Evolutionary conservation across 2,797 vertebrate genomes (phyloP).

Genomic region (Amazona ochrocephala): DNA sequence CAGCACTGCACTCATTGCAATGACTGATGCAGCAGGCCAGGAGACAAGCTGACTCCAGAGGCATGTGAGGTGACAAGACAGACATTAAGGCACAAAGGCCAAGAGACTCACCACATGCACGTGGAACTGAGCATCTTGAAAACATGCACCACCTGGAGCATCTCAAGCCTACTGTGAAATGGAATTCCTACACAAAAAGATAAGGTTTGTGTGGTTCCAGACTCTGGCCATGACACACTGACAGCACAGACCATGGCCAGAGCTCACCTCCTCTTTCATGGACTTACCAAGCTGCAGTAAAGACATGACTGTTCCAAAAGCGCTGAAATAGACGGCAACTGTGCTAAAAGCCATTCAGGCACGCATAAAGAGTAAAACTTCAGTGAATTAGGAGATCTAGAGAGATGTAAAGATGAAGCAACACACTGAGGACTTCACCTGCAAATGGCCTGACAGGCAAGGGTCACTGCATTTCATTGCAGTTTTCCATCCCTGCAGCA

Average conservation of each 20-base stretch:
- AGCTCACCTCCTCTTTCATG: not conserved
- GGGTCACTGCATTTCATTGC: not conserved
- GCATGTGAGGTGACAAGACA: fast-evolving
- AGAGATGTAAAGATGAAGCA: not conserved
- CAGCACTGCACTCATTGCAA: not conserved
- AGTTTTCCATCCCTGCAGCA: not conserved
- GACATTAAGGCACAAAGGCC: not conserved
- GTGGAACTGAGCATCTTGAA: not conserved
- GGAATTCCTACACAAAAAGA: not conserved
- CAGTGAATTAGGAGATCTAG: not conserved
- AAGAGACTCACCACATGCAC: not conserved
- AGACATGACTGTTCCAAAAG: not conserved
- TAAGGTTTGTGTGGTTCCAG: not conserved
- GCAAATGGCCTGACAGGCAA: not conserved
- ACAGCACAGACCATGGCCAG: not conserved
- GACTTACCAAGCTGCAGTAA: not conserved
- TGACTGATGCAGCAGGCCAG: not conserved
- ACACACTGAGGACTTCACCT: not conserved
- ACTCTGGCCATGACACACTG: not conserved
- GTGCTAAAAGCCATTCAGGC: not conserved
- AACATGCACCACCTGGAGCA: not conserved
- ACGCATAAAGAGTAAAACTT: not conserved
- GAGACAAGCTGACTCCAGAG: not conserved
- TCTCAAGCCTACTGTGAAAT: not conserved
- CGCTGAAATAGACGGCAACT: not conserved